Evolutionary conservation across 2,888 invertebrate species (phyloP), one percentile per base, ranked within the genome.

Genomic region (Baronia brevicornis): DNA sequence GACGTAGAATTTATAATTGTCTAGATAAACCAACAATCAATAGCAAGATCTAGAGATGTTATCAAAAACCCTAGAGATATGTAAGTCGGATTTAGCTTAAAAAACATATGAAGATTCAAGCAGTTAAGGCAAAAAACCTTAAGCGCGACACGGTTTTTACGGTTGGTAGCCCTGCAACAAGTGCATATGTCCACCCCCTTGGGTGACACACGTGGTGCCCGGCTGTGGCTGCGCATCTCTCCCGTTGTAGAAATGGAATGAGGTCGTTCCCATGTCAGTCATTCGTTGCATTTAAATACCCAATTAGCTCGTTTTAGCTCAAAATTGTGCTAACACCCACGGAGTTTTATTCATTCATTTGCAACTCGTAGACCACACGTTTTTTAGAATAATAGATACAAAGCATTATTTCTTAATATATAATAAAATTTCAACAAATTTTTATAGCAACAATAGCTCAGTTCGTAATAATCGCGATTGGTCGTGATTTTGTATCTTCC

Each of bases 151-250:
- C 6, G 8, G 11, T 35, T 38, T 39, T 42, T 48, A 39, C 32
- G 58, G 54, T 52, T 54, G 46, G 18, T 43, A 52, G 39, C 48
- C 54, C 51, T 51, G 35, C 28, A 8, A 39, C 44, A 54, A 61
- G 57, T 67, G 69, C 75, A 75, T 68, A 40, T 67, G 68, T 58
- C 56, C 59, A 70, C 67, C 69, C 72, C 72, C 70, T 57, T 54
- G 55, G 43, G 54, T 48, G 53, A 41, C 61, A 70, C 78, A 79
- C 65, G 66, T 79, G 79, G 51, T 46, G 20, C 48, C 69, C 74
- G 72, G 68, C 71, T 77, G 77, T 48, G 59, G 41, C 33, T 26
- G 51, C 51, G 50, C 53, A 48, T 38, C 60, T 36, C 46, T 43
- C 46, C 38, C 40, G 14, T 7, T 15, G n/a, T n/a, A 12, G 5